These are phyloP conservation scores for Pantala flavescens DNA, from an alignment of 1,140 invertebrate species.

Conservation along the genomic window DNA sequence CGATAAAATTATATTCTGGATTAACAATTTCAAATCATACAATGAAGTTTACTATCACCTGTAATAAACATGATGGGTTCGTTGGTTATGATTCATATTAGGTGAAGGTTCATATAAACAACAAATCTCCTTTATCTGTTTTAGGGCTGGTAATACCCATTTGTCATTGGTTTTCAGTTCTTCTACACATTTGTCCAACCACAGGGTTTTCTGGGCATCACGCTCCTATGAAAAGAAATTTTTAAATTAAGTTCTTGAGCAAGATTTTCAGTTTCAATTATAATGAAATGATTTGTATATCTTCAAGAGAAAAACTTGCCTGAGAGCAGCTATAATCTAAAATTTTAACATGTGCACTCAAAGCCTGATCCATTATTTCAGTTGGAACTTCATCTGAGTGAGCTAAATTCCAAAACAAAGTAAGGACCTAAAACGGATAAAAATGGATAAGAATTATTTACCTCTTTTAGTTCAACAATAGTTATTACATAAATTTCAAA, in stretches of 20 bases:
- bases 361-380: conserved; percentile 94
- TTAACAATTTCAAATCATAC: conserved; percentile 12
- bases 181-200: conserved; percentile 91
- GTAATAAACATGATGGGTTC: conserved; percentile 52
- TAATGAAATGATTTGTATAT: background rate
- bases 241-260: background rate
- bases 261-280: background rate
- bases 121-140: conserved; percentile 93
- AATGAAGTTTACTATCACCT: conserved; percentile 41
- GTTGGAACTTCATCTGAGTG: conserved; percentile 93
- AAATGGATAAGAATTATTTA: conserved; percentile 20
- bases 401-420: conserved; percentile 93
- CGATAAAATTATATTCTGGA: background rate
- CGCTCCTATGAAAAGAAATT: conserved; percentile 54
- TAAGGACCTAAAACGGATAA: conserved; percentile 58
- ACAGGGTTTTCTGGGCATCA: conserved; percentile 90
- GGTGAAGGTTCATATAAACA: conserved; percentile 78
- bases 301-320: conserved; percentile 29
- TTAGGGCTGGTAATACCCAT: conserved; percentile 90
- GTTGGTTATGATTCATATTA: conserved; percentile 52
- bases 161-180: conserved; percentile 78
- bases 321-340: conserved; percentile 93
- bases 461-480: conserved; percentile 12
- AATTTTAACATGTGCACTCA: conserved; percentile 93
- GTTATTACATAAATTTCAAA: conserved; percentile 8